Percentiles rank a stretch among this genome's conserved stretches.
phyloP scores from a whole-genome alignment of 1,140 invertebrate species.

The Drosophila burlai region DNA sequence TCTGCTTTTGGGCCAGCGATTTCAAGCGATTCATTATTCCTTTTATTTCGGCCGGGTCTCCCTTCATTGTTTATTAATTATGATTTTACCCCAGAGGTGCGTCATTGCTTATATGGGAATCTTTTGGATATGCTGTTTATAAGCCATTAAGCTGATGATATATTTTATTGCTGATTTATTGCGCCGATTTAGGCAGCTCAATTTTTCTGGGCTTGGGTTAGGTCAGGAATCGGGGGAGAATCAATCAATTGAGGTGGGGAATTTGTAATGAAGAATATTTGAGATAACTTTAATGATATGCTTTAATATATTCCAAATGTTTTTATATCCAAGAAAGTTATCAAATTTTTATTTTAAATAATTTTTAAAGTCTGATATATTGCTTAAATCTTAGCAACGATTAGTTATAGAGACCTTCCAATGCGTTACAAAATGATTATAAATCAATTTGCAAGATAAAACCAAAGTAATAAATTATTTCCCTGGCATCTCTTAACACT shows the following conservation, averaged over 20 bases:
- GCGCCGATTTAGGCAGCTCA: conserved; percentile 17
- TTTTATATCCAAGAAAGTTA: neutral
- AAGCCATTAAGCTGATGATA: conserved; percentile 36
- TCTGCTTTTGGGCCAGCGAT: conserved; percentile 40
- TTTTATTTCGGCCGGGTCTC: conserved; percentile 30
- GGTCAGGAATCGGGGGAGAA: conserved; percentile 15
- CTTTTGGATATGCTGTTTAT: conserved; percentile 13
- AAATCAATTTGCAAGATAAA: neutral
- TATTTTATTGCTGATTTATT: conserved; percentile 40
- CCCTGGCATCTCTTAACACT: neutral
- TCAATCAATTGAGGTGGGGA: neutral
- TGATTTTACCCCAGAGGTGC: conserved; percentile 51
- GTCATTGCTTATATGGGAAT: conserved; percentile 33
- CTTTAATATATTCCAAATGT: neutral
- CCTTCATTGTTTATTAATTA: conserved; percentile 60
- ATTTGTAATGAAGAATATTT: neutral
- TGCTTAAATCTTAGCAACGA: neutral
- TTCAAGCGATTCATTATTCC: conserved; percentile 33
- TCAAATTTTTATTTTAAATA: neutral
- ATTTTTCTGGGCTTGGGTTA: conserved; percentile 19
- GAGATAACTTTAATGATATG: neutral
- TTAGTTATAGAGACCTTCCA: neutral
- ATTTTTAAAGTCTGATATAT: neutral
- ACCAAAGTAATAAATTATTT: conserved; percentile 1
- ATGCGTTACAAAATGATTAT: no score